Evolutionary conservation across 2,113 vertebrate species (phyloP).

Genomic region (Lasiurus borealis): DNA sequence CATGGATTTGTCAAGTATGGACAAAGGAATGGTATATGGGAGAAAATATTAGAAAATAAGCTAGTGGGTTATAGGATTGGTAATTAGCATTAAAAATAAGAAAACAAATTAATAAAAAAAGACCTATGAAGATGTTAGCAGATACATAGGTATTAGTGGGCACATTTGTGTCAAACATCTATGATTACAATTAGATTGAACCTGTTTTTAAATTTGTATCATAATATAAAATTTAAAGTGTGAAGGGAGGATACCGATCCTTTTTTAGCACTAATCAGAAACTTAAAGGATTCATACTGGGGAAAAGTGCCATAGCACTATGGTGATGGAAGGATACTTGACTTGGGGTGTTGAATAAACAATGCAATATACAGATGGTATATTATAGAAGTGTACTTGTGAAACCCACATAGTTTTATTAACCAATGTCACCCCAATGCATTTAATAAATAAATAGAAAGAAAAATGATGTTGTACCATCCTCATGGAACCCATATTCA

Average conservation of each 20-base stretch:
- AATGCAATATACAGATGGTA: neutral
- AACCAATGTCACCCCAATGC: neutral
- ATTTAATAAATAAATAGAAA: neutral
- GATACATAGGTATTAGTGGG: neutral
- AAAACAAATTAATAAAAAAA: neutral
- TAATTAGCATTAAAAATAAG: neutral
- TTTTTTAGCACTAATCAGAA: neutral
- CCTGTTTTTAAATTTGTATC: neutral
- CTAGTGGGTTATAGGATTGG: neutral
- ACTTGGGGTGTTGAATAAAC: neutral
- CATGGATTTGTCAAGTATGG: neutral
- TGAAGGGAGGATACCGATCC: neutral
- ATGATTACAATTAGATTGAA: neutral
- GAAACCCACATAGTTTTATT: neutral
- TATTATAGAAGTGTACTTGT: neutral
- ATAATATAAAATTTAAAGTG: neutral
- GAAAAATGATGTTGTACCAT: neutral
- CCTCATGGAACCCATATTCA: neutral
- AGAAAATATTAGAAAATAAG: conserved; percentile 1
- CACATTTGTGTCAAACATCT: neutral
- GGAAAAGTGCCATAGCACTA: neutral
- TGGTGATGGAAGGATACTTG: neutral
- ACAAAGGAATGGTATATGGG: neutral
- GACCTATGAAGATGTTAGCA: neutral
- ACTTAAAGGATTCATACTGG: neutral